Base-by-base conservation (phyloP, 1,140 invertebrate species). In the Pogonomyrmex californicus region DNA sequence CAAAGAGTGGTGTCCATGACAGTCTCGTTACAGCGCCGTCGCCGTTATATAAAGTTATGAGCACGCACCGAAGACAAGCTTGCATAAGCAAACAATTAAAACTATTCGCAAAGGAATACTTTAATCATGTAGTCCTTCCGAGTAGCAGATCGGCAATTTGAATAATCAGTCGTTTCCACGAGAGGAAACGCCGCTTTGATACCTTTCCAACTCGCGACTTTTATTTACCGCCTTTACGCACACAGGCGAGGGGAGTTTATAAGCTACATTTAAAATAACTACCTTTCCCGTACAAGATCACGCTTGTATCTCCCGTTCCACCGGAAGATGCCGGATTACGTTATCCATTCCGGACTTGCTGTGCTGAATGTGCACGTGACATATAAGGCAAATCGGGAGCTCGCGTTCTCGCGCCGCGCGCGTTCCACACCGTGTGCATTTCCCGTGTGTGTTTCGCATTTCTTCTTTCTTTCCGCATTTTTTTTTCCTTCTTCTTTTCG, bases 1-100 rank as follows among this genome's bases (percentile, higher is more conserved):
- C 54, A 58, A 73, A 83, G 75, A 83, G 68, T 83, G 41, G 17
- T 33, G 58, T 23, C 54, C 51, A 51, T 51, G 51, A 71, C 78
- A 44, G 9, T 12, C 66, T 14, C 66, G 17, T 49, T 51, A 23
- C 56, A 44, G 10, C 41, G 36, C 6, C 12, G 30, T 4, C 0
- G 23, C 5, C 30, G 12, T 58, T 36, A 66, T 44, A 23, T 58
- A 71, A 73, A 82, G 30, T 41, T 66, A 30, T 51, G 54, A 56
- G 41, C 30, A 58, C 66, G 23, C 36, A 36, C 41, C 14, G 4
- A 70, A 47, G n/a, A 47, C 38, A 10, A 41, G 44, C 44, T 23
- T 23, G 60, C 36, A 36, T 56, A 56, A 79, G n/a, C 44, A 33
- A 62, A 10, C 17, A 30, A 30, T 73, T 58, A 44, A 51, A 82